Evolutionary conservation across 2,888 invertebrate species (phyloP).

Genomic region (Thera britannica): DNA sequence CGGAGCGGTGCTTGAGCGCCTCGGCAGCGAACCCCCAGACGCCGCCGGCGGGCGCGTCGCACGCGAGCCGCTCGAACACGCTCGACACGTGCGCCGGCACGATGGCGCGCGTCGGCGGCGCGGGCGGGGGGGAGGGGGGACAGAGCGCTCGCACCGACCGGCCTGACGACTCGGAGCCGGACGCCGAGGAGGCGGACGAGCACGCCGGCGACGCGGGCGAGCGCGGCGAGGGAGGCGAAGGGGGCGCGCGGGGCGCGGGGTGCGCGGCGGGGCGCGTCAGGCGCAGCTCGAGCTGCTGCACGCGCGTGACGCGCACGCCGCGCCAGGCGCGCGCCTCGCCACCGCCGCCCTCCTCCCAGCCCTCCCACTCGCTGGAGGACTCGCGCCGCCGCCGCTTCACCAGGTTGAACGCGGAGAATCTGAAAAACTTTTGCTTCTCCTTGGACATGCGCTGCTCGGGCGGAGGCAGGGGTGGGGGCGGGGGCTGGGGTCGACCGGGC

Average conservation of each 20-base stretch:
- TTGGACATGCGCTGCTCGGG: constrained; percentile 91
- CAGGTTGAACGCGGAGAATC: constrained; percentile 91
- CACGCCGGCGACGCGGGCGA: constrained; percentile 34
- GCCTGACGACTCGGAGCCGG: constrained; percentile 48
- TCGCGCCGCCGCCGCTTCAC: constrained; percentile 81
- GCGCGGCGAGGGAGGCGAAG: neutral
- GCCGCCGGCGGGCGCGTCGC: constrained; percentile 63
- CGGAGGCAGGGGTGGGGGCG: constrained; percentile 42
- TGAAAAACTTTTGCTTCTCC: constrained; percentile 95
- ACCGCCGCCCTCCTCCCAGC: constrained; percentile 54
- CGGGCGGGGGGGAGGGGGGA: constrained; percentile 26
- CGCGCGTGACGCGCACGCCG: constrained; percentile 71
- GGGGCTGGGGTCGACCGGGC: constrained; percentile 62
- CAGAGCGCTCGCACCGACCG: constrained; percentile 24
- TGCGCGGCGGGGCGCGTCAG: constrained; percentile 54
- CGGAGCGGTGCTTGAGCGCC: constrained; percentile 76
- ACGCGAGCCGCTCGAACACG: constrained; percentile 71
- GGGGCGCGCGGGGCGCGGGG: constrained; percentile 32
- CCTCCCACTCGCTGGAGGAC: constrained; percentile 72
- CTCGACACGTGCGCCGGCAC: constrained; percentile 57
- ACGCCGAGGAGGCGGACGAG: constrained; percentile 45
- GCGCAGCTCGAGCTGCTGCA: constrained; percentile 68
- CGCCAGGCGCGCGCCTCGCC: constrained; percentile 51
- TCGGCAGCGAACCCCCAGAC: constrained; percentile 86
- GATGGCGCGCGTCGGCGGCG: constrained; percentile 41